phyloP scores from a whole-genome alignment of 2,797 vertebrate species.

The Miichthys miiuy region DNA sequence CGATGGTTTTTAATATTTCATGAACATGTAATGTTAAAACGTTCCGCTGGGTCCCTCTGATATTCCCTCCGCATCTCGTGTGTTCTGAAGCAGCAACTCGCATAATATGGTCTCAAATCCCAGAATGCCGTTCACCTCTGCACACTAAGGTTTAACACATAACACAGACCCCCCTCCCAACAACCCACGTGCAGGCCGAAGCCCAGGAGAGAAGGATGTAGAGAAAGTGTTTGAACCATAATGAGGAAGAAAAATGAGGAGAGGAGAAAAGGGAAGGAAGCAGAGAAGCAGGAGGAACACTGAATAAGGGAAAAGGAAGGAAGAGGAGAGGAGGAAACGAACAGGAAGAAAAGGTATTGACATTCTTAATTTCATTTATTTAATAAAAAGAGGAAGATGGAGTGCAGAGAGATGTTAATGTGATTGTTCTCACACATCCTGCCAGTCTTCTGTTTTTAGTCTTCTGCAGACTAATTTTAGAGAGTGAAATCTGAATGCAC shows the following conservation, averaged over 20 bases:
- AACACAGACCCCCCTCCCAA: neutral
- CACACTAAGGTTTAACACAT: constrained; percentile 15
- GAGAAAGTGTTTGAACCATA: neutral
- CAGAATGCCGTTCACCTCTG: constrained; percentile 22
- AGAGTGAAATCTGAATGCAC: neutral
- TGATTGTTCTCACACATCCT: too few relatives aligned
- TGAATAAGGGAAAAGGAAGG: neutral
- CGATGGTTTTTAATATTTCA: constrained; percentile 50
- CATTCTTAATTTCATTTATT: neutral
- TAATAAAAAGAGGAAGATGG: neutral
- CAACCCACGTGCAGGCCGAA: neutral
- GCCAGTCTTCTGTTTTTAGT: too few relatives aligned
- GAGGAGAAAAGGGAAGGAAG: too few relatives aligned
- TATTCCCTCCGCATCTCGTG: constrained; percentile 1
- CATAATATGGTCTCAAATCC: constrained; percentile 22
- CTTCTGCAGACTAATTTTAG: neutral
- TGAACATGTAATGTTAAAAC: constrained; percentile 29
- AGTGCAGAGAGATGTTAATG: too few relatives aligned
- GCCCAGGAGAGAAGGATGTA: neutral
- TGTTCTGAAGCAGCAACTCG: constrained; percentile 13
- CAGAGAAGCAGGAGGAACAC: fast-evolving
- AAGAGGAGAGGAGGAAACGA: too few relatives aligned
- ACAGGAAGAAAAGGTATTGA: neutral
- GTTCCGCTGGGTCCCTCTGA: constrained; percentile 5
- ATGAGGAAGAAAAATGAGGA: neutral